A percentile compares a stretch with the other conserved stretches of the same genome.
These are phyloP conservation scores for Columba livia DNA, from an alignment of 2,113 vertebrate genomes.

Conservation along the genomic window DNA sequence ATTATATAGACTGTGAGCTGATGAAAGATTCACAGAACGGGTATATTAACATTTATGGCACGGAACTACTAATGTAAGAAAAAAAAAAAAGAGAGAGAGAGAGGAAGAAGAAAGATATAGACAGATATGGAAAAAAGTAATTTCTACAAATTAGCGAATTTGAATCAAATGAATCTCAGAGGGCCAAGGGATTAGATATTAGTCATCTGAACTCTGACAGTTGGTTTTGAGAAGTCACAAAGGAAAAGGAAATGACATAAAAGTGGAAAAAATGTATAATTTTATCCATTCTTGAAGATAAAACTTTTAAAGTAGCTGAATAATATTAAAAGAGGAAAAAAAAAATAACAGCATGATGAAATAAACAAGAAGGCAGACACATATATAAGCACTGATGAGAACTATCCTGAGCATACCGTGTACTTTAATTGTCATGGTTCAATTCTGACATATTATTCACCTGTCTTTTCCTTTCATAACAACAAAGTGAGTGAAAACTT, in stretches of 20 bases:
- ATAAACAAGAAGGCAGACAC: background rate
- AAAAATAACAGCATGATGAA: background rate
- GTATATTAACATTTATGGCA: background rate
- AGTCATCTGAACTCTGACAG: constrained; percentile 31
- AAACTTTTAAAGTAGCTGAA: background rate
- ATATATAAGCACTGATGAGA: background rate
- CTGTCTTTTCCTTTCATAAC: background rate
- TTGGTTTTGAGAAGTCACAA: constrained; percentile 6
- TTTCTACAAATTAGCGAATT: constrained; percentile 17
- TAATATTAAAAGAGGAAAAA: background rate
- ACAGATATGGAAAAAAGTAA: background rate
- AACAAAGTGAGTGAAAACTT: background rate
- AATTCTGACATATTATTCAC: background rate
- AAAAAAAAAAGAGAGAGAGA: background rate
- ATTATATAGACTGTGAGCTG: background rate
- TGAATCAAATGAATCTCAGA: constrained; percentile 1
- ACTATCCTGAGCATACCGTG: background rate
- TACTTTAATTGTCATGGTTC: background rate
- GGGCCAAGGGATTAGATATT: background rate
- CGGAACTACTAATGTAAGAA: background rate
- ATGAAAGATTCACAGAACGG: background rate
- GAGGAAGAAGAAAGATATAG: background rate
- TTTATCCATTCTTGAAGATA: background rate
- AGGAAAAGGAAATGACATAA: background rate
- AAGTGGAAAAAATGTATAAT: background rate